Evolutionary conservation across 1,140 invertebrate species (phyloP).

Genomic region (Drosophila nasuta): DNA sequence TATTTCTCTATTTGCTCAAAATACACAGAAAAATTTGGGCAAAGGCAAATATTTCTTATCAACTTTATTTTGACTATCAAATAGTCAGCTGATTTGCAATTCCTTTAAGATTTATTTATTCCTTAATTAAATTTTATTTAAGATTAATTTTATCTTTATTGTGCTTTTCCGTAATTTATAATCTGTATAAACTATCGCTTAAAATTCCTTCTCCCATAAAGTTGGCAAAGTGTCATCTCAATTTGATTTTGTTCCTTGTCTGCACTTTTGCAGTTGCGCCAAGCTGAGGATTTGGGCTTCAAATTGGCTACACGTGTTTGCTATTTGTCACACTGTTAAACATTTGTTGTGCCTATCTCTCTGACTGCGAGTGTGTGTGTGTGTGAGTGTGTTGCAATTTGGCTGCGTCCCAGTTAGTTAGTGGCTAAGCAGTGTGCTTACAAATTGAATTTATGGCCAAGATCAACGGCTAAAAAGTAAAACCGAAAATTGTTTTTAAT

Average conservation of each 20-base stretch:
- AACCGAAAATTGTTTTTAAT: slow-evolving; percentile 26
- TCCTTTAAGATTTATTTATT: background rate
- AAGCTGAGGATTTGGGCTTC: slow-evolving; percentile 16
- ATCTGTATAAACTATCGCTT: slow-evolving; percentile 3
- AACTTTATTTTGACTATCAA: no score
- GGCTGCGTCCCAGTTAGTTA: slow-evolving; percentile 18
- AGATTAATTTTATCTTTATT: background rate
- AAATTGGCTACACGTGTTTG: slow-evolving; percentile 32
- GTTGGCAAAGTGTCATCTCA: slow-evolving; percentile 6
- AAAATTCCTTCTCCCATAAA: background rate
- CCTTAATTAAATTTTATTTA: no score
- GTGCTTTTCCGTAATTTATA: no score
- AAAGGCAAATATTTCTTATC: no score
- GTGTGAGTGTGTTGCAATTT: slow-evolving; percentile 5
- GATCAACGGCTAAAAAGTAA: slow-evolving; percentile 28
- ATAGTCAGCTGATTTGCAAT: no score
- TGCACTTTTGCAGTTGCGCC: background rate
- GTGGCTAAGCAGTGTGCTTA: slow-evolving; percentile 9
- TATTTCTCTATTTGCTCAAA: no score
- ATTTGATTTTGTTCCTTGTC: background rate
- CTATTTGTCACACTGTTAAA: slow-evolving; percentile 30
- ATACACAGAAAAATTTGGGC: no score
- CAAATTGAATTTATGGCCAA: slow-evolving; percentile 35
- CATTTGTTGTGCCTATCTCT: slow-evolving; percentile 6
- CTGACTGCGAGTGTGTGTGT: slow-evolving; percentile 7